Evolutionary conservation across 2,888 invertebrate species (phyloP), one percentile per base, ranked within the genome.

Genomic region (Smittia sp.): DNA sequence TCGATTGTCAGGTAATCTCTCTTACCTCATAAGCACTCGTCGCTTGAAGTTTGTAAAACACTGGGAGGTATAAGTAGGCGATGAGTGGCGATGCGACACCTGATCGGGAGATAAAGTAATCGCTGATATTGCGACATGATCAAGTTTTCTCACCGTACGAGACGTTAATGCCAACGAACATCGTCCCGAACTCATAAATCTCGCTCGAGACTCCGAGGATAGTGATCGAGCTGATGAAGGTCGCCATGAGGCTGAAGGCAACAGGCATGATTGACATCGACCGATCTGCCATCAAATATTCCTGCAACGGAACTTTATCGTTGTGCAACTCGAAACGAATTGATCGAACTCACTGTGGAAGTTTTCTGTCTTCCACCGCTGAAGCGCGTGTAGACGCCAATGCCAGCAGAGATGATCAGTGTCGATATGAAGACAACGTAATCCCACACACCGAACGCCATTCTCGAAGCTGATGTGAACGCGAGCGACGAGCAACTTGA

Each of bases 211-310:
- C 92, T 15, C 96, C 96, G n/a, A 96, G 84, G 52, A 96, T 81
- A 0, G 94, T 93, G 73, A 96, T 88, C 38, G 95, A 93, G 0
- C 95, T 95, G 90, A 96, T 93, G 80, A 95, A 95, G 52, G 94
- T 93, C n/a, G 94, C 94, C 91, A 95, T 93, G 74, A 96, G 81
- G 1, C 94, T 94, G 76, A 95, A 91, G 2, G 94, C 91, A 0
- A 96, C 93, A 0, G 95, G 93, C 6, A 85, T 18, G 11, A 72
- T 62, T n/a, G 72, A 62, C 72, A 72, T 62, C 9, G 32, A 38
- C 20, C 72, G 22, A 38, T 72, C 54, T 3, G 38, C 72, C 22
- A 72, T 4, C 2, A 72, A 11, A n/a, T 72, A 72, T 22, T 72
- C 91, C 84, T 91, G 11, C 27, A 38, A 27, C n/a, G n/a, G n/a